These are phyloP conservation scores for Cercocebus atys DNA, from an alignment of 2,113 vertebrate genomes.

Conservation along the genomic window DNA sequence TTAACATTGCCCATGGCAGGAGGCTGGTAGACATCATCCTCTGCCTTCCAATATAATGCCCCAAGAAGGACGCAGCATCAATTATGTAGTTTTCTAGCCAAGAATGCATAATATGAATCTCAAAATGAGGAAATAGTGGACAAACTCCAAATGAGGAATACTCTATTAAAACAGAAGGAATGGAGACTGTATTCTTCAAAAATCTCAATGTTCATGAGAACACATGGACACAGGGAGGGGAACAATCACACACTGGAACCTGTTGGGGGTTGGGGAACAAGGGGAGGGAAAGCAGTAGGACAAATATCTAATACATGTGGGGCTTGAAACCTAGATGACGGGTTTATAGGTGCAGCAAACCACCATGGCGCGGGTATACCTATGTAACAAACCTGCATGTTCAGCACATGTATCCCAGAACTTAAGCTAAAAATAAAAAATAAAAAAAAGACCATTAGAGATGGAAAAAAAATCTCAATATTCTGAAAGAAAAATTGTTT, in stretches of 20 bases:
- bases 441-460: no score
- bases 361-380: no score
- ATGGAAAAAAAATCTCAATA: not conserved
- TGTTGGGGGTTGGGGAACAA: no score
- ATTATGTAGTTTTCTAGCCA: not conserved
- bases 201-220: not conserved
- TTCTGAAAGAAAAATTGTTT: slow-evolving; percentile 10
- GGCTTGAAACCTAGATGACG: no score
- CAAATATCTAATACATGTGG: no score
- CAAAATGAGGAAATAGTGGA: slow-evolving; percentile 20
- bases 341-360: no score
- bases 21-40: not conserved
- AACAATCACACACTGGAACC: no score
- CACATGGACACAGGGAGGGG: no score
- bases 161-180: slow-evolving; percentile 24
- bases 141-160: not conserved
- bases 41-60: not conserved
- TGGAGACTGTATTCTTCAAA: not conserved
- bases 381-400: no score
- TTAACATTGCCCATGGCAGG: not conserved
- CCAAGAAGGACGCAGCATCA: not conserved
- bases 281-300: no score
- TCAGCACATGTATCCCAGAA: no score
- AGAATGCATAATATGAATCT: slow-evolving; percentile 4
- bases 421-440: no score